Conservation (phyloP, 2,113 vertebrate genomes). For the Stictonetta naevosa region DNA sequence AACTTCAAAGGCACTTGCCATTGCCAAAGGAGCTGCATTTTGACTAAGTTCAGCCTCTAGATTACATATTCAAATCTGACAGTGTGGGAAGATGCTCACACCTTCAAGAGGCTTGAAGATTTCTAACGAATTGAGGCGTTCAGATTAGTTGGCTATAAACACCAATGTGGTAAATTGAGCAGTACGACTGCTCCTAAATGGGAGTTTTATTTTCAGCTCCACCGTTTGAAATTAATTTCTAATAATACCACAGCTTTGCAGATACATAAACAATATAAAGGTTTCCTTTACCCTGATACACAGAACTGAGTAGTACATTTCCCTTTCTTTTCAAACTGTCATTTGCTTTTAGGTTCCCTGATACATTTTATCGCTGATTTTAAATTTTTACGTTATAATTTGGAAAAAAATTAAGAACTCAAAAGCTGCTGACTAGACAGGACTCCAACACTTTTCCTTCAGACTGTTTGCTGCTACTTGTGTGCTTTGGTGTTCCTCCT, state of each 20-base stretch:
- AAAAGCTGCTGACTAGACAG: neutral
- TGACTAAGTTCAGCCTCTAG: slow-evolving; percentile 8
- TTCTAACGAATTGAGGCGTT: slow-evolving; percentile 8
- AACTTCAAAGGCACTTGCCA: slow-evolving; percentile 53
- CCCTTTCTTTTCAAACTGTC: neutral
- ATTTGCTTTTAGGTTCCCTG: neutral
- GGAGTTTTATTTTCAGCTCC: slow-evolving; percentile 19
- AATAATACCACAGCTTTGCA: neutral
- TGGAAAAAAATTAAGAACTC: neutral
- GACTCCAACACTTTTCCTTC: neutral
- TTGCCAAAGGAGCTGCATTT: slow-evolving; percentile 38
- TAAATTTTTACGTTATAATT: neutral
- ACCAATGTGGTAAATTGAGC: neutral
- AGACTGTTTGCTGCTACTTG: neutral
- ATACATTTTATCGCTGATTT: neutral
- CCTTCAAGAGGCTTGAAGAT: neutral
- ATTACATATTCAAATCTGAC: slow-evolving; percentile 39
- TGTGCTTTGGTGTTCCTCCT: neutral
- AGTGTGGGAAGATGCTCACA: slow-evolving; percentile 31
- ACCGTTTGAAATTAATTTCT: neutral
- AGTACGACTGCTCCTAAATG: neutral
- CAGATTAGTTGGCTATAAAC: neutral
- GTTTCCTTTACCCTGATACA: neutral
- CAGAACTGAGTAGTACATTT: neutral
- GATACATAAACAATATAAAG: neutral